A percentile compares a stretch with the other conserved stretches of the same genome.
Conservation (phyloP, 2,797 vertebrate genomes). For the Coregonus sp. region DNA sequence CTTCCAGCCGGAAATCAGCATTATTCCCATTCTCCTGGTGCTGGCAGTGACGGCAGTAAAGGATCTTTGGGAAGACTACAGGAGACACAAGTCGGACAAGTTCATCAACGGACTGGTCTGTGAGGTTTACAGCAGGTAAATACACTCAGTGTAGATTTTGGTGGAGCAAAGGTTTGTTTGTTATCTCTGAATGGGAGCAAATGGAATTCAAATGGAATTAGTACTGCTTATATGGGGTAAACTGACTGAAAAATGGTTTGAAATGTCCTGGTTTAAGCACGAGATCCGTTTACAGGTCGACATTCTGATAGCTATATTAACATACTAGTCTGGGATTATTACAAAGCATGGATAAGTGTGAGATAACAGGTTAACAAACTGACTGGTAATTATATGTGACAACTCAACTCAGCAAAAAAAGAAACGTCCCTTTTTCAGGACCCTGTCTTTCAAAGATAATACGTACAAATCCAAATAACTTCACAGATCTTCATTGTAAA, state of each 20-base stretch:
- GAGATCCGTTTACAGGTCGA: background rate
- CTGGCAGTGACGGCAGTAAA: slow-evolving; percentile 62
- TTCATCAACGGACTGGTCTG: slow-evolving; percentile 65
- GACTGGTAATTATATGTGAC: background rate
- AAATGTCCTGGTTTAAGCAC: background rate
- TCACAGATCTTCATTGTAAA: too few relatives aligned
- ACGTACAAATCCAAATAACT: too few relatives aligned
- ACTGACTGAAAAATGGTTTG: too few relatives aligned
- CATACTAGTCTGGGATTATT: too few relatives aligned
- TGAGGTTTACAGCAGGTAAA: slow-evolving; percentile 68
- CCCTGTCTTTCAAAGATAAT: too few relatives aligned
- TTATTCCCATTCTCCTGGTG: slow-evolving; percentile 63
- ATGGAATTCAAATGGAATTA: background rate
- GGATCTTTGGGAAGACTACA: slow-evolving; percentile 71
- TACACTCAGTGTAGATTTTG: slow-evolving; percentile 41
- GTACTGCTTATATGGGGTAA: too few relatives aligned
- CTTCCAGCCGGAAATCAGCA: slow-evolving; percentile 66
- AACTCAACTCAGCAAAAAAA: background rate
- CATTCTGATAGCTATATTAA: background rate
- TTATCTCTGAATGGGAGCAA: slow-evolving; percentile 2
- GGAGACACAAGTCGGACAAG: slow-evolving; percentile 62
- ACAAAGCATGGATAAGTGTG: too few relatives aligned
- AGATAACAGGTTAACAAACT: background rate
- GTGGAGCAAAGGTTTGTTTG: background rate
- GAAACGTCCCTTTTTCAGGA: too few relatives aligned